Evolutionary conservation across 2,113 vertebrate species (phyloP), one percentile per base, ranked within the genome.

Genomic region (Clarias magur): DNA sequence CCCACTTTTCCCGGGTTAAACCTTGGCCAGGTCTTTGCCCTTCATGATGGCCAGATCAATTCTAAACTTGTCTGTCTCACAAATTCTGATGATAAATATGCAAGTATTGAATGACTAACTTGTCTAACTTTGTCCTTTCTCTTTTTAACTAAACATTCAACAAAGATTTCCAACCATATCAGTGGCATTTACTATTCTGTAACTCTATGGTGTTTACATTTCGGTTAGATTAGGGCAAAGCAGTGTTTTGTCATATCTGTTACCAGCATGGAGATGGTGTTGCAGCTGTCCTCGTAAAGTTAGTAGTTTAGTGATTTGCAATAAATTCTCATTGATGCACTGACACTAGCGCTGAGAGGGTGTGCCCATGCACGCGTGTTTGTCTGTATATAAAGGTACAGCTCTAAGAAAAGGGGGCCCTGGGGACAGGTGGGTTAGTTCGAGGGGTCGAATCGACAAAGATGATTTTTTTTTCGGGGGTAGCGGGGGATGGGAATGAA

Each of bases 361-460:
- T 86, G 65, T 72, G 78, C 16, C 56, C 10, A 56, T 60, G 84
- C 23, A 85, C 8, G 10, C 48, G 84, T 85, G 85, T 80, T 76
- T 73, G 83, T 70, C 0, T 15, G 83, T n/a, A 85, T 54, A 65
- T 59, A 84, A 1, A 75, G 23, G 85, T 10, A 68, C 68, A 87
- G 56, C 83, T 65, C 79, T 48, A 68, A 70, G 83, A 83, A 88
- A 87, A 73, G 62, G 84, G 30, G 48, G 80, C 56, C 48, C 42
- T 57, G 73, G 79, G 25, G 83, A 86, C 89, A 89, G 86, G 88
- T 89, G 88, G 88, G 63, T 73, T 63, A 86, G 80, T 72, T 80
- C 60, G 63, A 79, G 63, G 73, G 48, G 75, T 85, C 38, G 82
- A 73, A 86, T 68, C 80, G 63, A 88, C 82, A 87, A 88, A 83